Evolutionary conservation across 2,113 vertebrate genomes (phyloP).

Genomic region (Eupsittula cactorum): DNA sequence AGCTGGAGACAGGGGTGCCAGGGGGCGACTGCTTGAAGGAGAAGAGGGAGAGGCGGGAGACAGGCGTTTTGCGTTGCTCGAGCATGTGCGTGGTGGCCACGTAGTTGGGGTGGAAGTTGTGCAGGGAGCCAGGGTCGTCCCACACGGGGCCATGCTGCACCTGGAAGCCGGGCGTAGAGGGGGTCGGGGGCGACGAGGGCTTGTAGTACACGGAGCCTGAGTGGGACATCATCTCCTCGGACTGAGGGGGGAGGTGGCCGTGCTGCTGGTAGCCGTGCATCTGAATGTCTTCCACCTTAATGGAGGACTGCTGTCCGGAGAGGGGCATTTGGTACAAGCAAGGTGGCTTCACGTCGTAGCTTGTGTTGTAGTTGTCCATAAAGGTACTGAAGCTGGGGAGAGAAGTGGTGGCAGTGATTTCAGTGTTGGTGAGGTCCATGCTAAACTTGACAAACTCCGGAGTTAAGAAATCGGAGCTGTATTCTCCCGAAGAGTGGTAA

Average conservation of each 20-base stretch:
- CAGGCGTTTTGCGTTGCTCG: constrained; percentile 93
- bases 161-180: constrained; percentile 92
- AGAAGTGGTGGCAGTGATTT: constrained; percentile 98
- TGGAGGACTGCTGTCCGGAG: constrained; percentile 93
- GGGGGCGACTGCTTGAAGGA: constrained; percentile 98
- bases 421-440: constrained; percentile 99
- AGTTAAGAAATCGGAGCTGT: constrained; percentile 99
- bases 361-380: constrained; percentile 98
- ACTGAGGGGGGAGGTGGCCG: constrained; percentile 88
- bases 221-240: constrained; percentile 95
- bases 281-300: constrained; percentile 98
- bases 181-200: constrained; percentile 92
- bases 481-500: constrained; percentile 97
- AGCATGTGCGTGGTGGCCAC: constrained; percentile 95
- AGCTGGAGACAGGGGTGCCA: constrained; percentile 94
- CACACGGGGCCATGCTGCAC: constrained; percentile 93
- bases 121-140: constrained; percentile 95
- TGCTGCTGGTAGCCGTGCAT: constrained; percentile 97
- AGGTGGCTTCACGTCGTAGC: constrained; percentile 99
- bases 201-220: constrained; percentile 98
- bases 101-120: constrained; percentile 98
- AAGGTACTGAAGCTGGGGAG: constrained; percentile 99
- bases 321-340: constrained; percentile 99
- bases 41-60: constrained; percentile 95
- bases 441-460: constrained; percentile 99